phyloP scores from a whole-genome alignment of 2,113 vertebrate species.

The Eolophus roseicapilla region DNA sequence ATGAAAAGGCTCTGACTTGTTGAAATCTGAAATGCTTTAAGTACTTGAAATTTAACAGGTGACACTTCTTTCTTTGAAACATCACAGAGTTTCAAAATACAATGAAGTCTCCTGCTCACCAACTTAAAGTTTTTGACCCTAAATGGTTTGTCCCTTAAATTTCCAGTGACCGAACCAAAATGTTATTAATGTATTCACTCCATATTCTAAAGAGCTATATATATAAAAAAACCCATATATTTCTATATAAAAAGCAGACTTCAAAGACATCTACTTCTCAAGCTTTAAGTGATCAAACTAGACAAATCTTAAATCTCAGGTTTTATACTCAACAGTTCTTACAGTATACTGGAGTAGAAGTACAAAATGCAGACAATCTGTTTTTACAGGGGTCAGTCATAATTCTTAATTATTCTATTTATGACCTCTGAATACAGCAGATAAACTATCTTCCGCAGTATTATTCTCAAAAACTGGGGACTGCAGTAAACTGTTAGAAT shows the following conservation, averaged over 20 bases:
- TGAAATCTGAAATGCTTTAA: background rate
- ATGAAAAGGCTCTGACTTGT: background rate
- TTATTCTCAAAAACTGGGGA: conserved; percentile 22
- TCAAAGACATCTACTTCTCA: background rate
- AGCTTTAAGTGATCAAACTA: background rate
- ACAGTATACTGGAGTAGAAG: background rate
- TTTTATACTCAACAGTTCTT: background rate
- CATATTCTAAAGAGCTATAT: background rate
- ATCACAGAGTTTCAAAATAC: background rate
- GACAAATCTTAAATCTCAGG: background rate
- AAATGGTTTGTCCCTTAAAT: background rate
- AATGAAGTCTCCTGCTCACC: background rate
- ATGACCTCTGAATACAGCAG: conserved; percentile 44
- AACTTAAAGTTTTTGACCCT: background rate
- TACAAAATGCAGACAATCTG: background rate
- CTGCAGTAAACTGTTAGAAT: conserved; percentile 51
- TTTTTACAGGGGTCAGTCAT: conserved; percentile 21
- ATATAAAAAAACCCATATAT: background rate
- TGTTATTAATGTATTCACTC: background rate
- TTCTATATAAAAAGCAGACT: background rate
- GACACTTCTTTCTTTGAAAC: background rate
- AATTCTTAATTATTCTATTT: conserved; percentile 48
- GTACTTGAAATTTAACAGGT: background rate
- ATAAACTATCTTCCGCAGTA: conserved; percentile 42
- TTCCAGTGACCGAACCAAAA: background rate